A percentile compares a stretch with the other conserved stretches of the same genome.
Evolutionary conservation across 2,888 invertebrate species (phyloP).

Genomic region (Polietes domitor): DNA sequence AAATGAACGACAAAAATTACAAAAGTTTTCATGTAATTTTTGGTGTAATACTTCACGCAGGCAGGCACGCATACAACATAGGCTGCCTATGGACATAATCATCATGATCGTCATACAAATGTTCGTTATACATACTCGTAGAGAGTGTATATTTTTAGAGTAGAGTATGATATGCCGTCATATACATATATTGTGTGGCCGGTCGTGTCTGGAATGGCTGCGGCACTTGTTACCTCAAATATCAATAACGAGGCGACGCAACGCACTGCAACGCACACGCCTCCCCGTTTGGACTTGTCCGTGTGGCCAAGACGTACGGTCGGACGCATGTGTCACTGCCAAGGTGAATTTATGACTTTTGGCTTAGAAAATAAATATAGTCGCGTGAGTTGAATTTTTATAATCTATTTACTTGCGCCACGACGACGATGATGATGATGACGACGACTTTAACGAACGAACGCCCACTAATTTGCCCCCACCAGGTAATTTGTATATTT

Average conservation of each 20-base stretch:
- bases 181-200: background rate
- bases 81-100: background rate
- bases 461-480: constrained; percentile 55
- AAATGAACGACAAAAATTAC: background rate
- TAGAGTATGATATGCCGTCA: constrained; percentile 12
- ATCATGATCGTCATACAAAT: background rate
- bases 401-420: constrained; percentile 51
- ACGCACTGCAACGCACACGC: constrained; percentile 36
- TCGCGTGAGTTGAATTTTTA: constrained; percentile 40
- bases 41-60: constrained; percentile 25
- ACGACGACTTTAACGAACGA: constrained; percentile 41
- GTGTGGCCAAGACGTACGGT: too few relatives aligned
- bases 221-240: constrained; percentile 64
- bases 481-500: constrained; percentile 3
- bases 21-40: constrained; percentile 21
- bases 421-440: too few relatives aligned
- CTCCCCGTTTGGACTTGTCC: constrained; percentile 12
- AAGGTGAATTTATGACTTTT: constrained; percentile 60
- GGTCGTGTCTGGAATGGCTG: background rate
- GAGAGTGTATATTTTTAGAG: background rate
- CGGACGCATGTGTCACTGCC: constrained; percentile 60
- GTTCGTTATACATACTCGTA: constrained; percentile 21
- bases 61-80: constrained; percentile 29
- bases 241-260: constrained; percentile 30
- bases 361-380: background rate